Evolutionary conservation across 2,888 invertebrate genomes (phyloP).

Genomic region (Rapana venosa): DNA sequence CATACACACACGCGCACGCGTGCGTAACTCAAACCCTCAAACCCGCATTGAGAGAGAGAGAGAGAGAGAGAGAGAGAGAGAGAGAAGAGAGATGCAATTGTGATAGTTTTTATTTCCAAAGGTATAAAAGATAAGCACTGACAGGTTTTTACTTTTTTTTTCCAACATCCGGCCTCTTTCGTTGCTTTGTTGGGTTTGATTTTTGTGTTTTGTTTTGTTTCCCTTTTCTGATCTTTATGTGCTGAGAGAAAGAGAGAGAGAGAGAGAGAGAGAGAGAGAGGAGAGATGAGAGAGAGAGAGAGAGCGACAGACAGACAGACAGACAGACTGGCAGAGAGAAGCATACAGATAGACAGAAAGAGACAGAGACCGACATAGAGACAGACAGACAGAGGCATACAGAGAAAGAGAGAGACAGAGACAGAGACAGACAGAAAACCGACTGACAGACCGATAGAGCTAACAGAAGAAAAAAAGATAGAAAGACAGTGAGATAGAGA

Average conservation of each 20-base stretch:
- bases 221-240: no score
- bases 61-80: no score
- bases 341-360: background rate
- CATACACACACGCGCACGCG: background rate
- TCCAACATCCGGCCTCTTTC: no score
- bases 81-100: no score
- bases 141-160: no score
- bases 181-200: no score
- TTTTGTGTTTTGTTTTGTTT: no score
- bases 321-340: background rate
- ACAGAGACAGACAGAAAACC: background rate
- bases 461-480: no score
- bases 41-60: no score
- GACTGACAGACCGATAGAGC: background rate
- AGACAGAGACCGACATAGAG: background rate
- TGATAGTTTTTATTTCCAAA: no score
- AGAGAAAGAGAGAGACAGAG: background rate
- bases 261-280: background rate
- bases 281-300: background rate
- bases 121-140: no score
- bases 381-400: background rate
- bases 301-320: conserved; percentile 6
- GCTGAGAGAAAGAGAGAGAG: background rate
- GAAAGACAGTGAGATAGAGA: background rate
- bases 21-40: no score